phyloP scores from a whole-genome alignment of 1,140 invertebrate species.

The Metopolophium dirhodum region DNA sequence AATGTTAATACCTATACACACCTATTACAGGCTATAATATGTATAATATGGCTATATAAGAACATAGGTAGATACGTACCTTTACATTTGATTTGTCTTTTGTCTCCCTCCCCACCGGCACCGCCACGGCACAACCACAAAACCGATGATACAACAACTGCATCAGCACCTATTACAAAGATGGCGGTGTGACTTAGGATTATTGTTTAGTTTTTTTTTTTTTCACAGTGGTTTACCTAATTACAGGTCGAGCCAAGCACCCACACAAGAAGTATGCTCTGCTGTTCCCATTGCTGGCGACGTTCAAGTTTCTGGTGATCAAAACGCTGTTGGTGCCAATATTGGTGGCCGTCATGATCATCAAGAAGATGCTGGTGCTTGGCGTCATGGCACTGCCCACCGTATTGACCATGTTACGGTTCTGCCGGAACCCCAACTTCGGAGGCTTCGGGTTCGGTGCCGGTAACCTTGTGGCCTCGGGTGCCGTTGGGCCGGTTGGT shows the following conservation, averaged over 20 bases:
- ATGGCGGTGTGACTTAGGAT: neutral
- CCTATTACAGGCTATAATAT: neutral
- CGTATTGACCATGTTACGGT: constrained; percentile 67
- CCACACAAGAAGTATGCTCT: constrained; percentile 69
- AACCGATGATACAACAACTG: neutral
- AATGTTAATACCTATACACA: neutral
- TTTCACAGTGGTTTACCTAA: constrained; percentile 38
- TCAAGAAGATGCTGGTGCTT: constrained; percentile 73
- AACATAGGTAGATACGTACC: neutral
- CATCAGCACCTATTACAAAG: neutral
- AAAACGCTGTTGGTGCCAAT: constrained; percentile 71
- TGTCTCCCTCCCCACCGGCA: neutral
- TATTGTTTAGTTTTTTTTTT: neutral
- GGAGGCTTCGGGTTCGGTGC: constrained; percentile 25
- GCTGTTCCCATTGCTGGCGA: constrained; percentile 70
- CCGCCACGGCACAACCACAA: neutral
- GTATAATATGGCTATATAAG: neutral
- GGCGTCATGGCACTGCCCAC: constrained; percentile 70
- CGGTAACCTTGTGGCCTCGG: constrained; percentile 11
- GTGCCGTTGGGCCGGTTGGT: constrained; percentile 27
- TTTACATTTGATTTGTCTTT: neutral
- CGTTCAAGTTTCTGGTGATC: constrained; percentile 66
- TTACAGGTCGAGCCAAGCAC: constrained; percentile 62
- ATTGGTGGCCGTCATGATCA: constrained; percentile 70
- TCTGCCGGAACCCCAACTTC: constrained; percentile 53